Evolutionary conservation across 1,140 invertebrate species (phyloP), one percentile per base, ranked within the genome.

Genomic region (Homalodisca vitripennis): DNA sequence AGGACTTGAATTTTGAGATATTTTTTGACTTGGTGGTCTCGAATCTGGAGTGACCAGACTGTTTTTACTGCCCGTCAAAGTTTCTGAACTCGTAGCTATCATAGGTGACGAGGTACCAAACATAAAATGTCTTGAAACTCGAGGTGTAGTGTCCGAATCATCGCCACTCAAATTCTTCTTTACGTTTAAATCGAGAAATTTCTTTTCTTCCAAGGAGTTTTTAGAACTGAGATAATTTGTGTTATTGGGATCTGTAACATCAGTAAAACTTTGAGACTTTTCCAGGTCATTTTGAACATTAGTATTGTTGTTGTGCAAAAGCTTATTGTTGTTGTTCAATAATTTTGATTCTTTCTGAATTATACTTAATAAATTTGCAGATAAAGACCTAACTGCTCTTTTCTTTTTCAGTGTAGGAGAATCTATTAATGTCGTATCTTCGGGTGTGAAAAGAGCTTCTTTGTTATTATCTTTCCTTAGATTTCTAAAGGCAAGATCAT

Each of bases 401-500:
- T 90, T 90, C 78, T 92, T 92, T 75, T 3, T 79, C 27, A 73
- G 72, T 78, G 66, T 66, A 60, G 41, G 76, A 72, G 20, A 73
- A 55, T 67, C 73, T 66, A 17, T 74, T 68, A 34, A 24, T 26
- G 41, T 27, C 31, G 30, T 63, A 57, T 70, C 70, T 72, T 70
- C 66, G 47, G 53, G 26, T 30, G 24, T 64, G 27, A 69, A 64
- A 27, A 63, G 14, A n/a, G 70, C 26, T 72, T 83, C 80, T 73
- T 82, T 79, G 72, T 78, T 76, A 63, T 82, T 80, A 80, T 95
- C 93, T 80, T 94, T 95, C 24, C 94, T 84, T 3, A 95, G 79
- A 74, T 87, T 89, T 74, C 94, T 82, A 76, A 90, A 94, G 0
- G 93, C 93, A 74, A 95, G 80, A 81, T 96, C 93, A 78, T 96